phyloP scores from a whole-genome alignment of 1,140 invertebrate genomes.

The Bilobella aurantiaca region DNA sequence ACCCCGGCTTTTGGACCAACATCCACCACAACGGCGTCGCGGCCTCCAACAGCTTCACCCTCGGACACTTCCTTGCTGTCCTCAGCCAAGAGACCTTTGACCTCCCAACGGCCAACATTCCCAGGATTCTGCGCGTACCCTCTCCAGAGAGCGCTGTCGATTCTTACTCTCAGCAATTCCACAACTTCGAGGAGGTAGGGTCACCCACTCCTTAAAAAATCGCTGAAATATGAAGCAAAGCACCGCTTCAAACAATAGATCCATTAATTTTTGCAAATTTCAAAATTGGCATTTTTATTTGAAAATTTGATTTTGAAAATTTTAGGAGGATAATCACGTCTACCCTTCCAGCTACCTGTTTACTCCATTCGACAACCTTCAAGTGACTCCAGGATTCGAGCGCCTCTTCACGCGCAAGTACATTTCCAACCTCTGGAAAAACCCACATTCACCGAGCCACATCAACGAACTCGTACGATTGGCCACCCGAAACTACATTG shows the following conservation, averaged over 20 bases:
- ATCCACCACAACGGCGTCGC: not conserved
- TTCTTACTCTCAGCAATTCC: not conserved
- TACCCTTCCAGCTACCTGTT: not conserved
- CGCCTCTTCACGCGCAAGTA: not conserved
- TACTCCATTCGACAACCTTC: not conserved
- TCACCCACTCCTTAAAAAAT: too few species aligned
- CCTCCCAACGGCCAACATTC: not conserved
- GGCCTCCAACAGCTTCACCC: not conserved
- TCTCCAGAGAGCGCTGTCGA: not conserved
- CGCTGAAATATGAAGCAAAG: too few species aligned
- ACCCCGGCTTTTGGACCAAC: not conserved
- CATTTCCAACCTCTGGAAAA: not conserved
- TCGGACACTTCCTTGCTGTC: not conserved
- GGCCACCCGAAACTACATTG: not conserved
- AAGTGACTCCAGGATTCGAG: not conserved
- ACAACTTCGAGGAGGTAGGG: not conserved
- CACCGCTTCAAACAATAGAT: not conserved
- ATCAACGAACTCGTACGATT: conserved; percentile 1
- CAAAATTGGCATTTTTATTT: not conserved
- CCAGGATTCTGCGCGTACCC: not conserved
- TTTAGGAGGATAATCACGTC: not conserved
- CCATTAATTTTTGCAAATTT: not conserved
- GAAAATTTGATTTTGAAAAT: not conserved
- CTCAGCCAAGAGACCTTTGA: not conserved
- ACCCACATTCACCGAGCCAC: not conserved